These are phyloP conservation scores for Aporophyla nigra DNA, from an alignment of 2,888 invertebrate genomes.

Conservation along the genomic window DNA sequence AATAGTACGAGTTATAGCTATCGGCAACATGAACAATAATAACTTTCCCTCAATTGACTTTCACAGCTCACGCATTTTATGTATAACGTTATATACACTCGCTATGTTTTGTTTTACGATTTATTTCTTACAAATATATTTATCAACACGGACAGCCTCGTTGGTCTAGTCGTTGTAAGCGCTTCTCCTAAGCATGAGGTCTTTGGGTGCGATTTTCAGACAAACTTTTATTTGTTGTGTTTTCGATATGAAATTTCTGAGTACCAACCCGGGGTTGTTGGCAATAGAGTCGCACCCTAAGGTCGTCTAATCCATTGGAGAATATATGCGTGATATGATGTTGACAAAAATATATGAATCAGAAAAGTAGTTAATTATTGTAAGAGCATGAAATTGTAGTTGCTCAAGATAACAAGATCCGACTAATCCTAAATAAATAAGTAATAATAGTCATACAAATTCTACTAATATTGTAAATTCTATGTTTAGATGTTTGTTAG, in stretches of 20 bases:
- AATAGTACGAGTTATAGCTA: slow-evolving; percentile 56
- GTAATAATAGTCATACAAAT: no score
- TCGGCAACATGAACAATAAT: slow-evolving; percentile 53
- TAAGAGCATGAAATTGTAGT: not conserved
- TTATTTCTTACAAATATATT: slow-evolving; percentile 14
- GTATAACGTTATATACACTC: slow-evolving; percentile 8
- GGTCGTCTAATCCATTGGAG: not conserved
- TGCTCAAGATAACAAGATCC: not conserved
- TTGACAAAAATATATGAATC: not conserved
- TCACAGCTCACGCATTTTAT: slow-evolving; percentile 57
- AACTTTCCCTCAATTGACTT: slow-evolving; percentile 63
- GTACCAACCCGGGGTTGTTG: no score
- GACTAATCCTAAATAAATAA: no score
- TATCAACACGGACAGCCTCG: not conserved
- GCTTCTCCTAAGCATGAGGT: no score
- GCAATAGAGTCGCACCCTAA: no score
- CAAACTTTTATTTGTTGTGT: no score
- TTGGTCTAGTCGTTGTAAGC: not conserved
- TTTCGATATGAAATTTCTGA: no score
- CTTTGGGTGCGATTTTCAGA: no score
- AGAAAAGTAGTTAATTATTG: not conserved
- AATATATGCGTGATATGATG: not conserved
- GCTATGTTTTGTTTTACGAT: slow-evolving; percentile 25
- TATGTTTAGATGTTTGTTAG: no score
- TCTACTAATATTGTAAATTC: no score